Base-by-base conservation (phyloP, 1,140 invertebrate genomes). In the Ladona fulva region DNA sequence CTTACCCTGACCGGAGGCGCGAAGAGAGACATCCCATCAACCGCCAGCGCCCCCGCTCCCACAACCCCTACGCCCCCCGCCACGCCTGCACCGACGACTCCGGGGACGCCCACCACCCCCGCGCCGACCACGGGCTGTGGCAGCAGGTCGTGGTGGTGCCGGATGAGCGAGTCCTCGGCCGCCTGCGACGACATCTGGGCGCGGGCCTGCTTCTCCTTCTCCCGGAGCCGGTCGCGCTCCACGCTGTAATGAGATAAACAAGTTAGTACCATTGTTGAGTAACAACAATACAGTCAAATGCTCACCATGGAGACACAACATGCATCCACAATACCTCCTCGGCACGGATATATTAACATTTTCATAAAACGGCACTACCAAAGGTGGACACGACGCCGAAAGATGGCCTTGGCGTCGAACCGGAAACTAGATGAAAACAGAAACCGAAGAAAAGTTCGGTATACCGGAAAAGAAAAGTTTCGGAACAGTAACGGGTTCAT, bases 191-290 rank as follows among this genome's bases (percentile, higher is more conserved):
- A 89, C 88, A 91, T 91, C 84, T 91, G 90, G 81, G 89, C 90
- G 78, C 91, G 87, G 82, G 90, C 90, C 84, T 90, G 89, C 83
- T 90, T 87, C 84, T 92, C 91, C 83, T 88, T 87, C 86, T 93
- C 91, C 79, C 91, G 90, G 83, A 91, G 89, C 81, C 91, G 87
- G 85, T 92, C 91, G 84, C 90, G 88, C 83, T 92, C 91, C 86
- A 91, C 89, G 83, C 90, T 91, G 86, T 14, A 89, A 80, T 83
- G 80, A 83, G 84, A 83, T 81, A 81, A n/a, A n/a, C n/a, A n/a
- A n/a, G n/a, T n/a, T n/a, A 37, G 29, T 37, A 37, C 29, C 29
- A 37, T n/a, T n/a, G 29, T 37, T 37, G 8, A n/a, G 8, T 37
- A 37, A 37, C 29, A 1, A 37, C 29, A 8, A 5, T 1, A 8